Evolutionary conservation across 2,888 invertebrate species (phyloP).

Genomic region (Zygogramma bicolorata): DNA sequence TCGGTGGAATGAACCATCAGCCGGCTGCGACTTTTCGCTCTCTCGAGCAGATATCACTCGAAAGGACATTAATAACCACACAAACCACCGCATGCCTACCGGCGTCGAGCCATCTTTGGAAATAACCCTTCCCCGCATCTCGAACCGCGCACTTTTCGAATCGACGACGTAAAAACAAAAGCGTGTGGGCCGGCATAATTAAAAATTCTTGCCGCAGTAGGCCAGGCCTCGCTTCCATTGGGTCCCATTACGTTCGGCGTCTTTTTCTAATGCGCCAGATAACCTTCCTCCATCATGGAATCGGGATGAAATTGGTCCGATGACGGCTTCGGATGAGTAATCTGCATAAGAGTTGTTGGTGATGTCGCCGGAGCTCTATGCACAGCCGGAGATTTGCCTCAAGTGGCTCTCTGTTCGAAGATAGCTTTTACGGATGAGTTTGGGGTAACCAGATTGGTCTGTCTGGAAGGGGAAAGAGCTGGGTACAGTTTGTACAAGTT

Average conservation of each 20-base stretch:
- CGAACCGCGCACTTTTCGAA: conserved; percentile 60
- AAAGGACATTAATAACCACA: neutral
- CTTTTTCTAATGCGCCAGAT: conserved; percentile 43
- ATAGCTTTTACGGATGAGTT: too few species aligned
- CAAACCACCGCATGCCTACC: conserved; percentile 23
- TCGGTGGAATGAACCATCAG: neutral
- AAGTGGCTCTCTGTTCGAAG: too few species aligned
- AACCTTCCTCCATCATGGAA: conserved; percentile 31
- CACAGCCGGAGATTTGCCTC: too few species aligned
- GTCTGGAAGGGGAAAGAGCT: too few species aligned
- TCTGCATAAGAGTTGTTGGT: conserved; percentile 13
- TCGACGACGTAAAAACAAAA: conserved; percentile 64
- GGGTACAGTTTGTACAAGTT: too few species aligned
- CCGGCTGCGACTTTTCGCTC: neutral
- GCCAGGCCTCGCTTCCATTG: conserved; percentile 57
- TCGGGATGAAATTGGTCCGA: conserved; percentile 11
- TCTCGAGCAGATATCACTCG: neutral
- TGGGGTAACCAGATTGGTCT: too few species aligned
- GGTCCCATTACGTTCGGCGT: conserved; percentile 49
- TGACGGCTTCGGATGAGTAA: conserved; percentile 2
- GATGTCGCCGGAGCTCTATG: too few species aligned
- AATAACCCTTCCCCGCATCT: conserved; percentile 47
- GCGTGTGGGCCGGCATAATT: conserved; percentile 66
- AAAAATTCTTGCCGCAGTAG: conserved; percentile 63
- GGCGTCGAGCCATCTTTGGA: conserved; percentile 57